Evolutionary conservation across 2,797 vertebrate genomes (phyloP).

Genomic region (Garrulus glandarius): DNA sequence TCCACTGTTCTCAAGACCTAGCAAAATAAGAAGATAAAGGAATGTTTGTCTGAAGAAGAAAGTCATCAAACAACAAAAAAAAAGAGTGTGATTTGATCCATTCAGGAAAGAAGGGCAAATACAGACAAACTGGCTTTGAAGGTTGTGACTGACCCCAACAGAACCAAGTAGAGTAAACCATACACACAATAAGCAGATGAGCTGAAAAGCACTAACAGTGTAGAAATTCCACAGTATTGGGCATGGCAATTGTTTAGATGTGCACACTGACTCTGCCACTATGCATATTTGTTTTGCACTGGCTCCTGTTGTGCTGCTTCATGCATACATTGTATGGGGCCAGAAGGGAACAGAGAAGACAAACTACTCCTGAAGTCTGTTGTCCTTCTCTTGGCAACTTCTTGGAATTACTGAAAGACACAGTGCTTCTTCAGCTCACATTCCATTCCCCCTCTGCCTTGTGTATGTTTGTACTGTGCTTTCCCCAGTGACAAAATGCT

Average conservation of each 20-base stretch:
- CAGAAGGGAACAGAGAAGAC: background rate
- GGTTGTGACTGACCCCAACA: constrained; percentile 2
- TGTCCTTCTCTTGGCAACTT: constrained; percentile 18
- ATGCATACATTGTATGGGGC: background rate
- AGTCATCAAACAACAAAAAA: background rate
- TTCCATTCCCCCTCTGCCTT: background rate
- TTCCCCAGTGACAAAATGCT: background rate
- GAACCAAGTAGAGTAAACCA: constrained; percentile 6
- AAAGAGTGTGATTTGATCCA: constrained; percentile 17
- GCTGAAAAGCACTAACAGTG: constrained; percentile 24
- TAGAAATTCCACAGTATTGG: constrained; percentile 39
- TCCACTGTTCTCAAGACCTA: background rate
- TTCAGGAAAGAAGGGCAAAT: constrained; percentile 40
- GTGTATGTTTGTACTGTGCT: background rate
- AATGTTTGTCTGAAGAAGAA: constrained; percentile 1
- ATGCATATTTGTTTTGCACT: constrained; percentile 42
- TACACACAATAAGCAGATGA: constrained; percentile 28
- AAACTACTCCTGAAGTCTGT: background rate
- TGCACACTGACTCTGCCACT: constrained; percentile 35
- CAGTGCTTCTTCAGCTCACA: background rate
- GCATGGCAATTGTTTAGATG: constrained; percentile 47
- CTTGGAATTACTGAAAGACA: background rate
- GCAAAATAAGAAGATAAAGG: constrained; percentile 16
- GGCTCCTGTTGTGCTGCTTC: constrained; percentile 15
- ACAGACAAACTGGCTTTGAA: constrained; percentile 45